Conservation (phyloP, 2,888 invertebrate genomes). For the Trachelus troglodyta region DNA sequence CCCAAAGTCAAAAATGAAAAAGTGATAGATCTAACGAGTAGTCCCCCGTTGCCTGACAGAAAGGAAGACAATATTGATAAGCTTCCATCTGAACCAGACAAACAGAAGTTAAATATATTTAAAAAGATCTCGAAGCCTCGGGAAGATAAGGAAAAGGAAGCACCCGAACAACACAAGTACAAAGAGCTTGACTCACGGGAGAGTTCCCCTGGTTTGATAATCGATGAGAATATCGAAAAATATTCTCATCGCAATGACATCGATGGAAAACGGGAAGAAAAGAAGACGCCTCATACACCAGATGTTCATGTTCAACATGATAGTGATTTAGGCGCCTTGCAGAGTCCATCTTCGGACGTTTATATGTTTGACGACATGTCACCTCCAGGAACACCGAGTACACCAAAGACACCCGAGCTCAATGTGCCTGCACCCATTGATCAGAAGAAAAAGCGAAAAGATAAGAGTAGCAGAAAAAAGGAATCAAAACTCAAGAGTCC, state of each 20-base stretch:
- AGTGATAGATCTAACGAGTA: constrained; percentile 32
- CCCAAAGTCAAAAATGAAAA: constrained; percentile 53
- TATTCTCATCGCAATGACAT: constrained; percentile 33
- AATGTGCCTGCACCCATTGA: constrained; percentile 66
- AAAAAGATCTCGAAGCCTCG: constrained; percentile 82
- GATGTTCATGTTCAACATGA: constrained; percentile 45
- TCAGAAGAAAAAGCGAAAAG: constrained; percentile 71
- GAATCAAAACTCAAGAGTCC: constrained; percentile 63
- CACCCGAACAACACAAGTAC: constrained; percentile 57
- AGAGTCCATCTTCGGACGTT: constrained; percentile 63
- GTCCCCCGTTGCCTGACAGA: constrained; percentile 57
- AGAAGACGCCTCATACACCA: constrained; percentile 61
- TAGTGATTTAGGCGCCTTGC: constrained; percentile 44
- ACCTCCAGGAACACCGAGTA: constrained; percentile 69
- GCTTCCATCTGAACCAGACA: constrained; percentile 83
- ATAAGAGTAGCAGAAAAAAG: constrained; percentile 69
- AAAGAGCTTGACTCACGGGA: constrained; percentile 64
- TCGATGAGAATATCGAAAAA: constrained; percentile 64
- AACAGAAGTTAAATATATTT: constrained; percentile 87
- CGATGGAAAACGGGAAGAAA: constrained; percentile 50
- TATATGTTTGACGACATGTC: constrained; percentile 67
- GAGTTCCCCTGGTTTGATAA: constrained; percentile 64
- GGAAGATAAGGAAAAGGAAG: constrained; percentile 76
- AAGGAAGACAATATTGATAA: constrained; percentile 72
- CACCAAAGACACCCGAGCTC: constrained; percentile 71